Percentiles rank a stretch among this genome's conserved stretches.
Evolutionary conservation across 2,113 vertebrate species (phyloP).

Genomic region (Martes martes): DNA sequence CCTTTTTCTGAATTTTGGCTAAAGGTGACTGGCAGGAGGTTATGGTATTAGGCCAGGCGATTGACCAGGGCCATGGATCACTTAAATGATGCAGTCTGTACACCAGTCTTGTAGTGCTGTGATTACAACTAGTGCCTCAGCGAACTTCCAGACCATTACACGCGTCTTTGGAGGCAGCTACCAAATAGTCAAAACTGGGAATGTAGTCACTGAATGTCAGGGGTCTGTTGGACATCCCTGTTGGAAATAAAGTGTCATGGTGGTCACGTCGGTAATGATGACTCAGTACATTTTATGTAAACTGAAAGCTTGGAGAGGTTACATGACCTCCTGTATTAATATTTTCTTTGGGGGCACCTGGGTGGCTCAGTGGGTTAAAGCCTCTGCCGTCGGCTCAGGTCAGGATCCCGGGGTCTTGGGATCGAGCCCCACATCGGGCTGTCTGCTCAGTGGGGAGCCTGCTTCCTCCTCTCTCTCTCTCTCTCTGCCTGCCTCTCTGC

Average conservation of each 20-base stretch:
- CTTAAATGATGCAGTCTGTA: not conserved
- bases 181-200: not conserved
- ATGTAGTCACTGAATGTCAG: not conserved
- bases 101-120: not conserved
- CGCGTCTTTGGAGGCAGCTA: not conserved
- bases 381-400: no score
- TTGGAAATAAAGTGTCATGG: not conserved
- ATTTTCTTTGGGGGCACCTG: no score
- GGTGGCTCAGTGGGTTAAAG: no score
- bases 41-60: not conserved
- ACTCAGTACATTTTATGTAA: not conserved
- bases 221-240: not conserved
- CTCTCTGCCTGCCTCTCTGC: no score
- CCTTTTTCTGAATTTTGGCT: constrained; percentile 15
- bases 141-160: not conserved
- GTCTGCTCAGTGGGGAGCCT: no score
- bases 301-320: not conserved
- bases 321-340: not conserved
- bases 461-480: no score
- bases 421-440: no score
- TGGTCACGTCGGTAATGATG: not conserved
- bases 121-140: not conserved
- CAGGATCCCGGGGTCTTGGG: no score
- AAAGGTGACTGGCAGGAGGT: constrained; percentile 42
- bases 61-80: not conserved